Evolutionary conservation across 2,113 vertebrate genomes (phyloP).

Genomic region (Craseonycteris thonglongyai): DNA sequence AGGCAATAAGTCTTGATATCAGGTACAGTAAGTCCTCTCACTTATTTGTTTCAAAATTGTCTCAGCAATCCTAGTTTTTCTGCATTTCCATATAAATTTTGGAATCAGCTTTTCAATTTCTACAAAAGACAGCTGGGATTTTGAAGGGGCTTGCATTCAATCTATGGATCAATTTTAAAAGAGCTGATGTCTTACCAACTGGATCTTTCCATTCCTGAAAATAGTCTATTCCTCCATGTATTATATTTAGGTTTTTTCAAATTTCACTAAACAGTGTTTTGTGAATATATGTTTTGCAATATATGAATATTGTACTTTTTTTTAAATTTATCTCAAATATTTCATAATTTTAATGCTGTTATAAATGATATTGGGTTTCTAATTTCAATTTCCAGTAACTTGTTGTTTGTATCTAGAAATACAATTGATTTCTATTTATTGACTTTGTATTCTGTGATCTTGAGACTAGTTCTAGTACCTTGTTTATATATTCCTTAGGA

Average conservation of each 20-base stretch:
- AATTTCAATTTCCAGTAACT: not conserved
- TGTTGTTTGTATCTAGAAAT: not conserved
- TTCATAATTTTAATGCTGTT: not conserved
- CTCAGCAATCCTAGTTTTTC: not conserved
- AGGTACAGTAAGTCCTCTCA: not conserved
- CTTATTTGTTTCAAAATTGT: not conserved
- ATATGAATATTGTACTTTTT: not conserved
- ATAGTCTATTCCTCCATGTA: not conserved
- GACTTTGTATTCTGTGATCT: not conserved
- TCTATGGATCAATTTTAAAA: not conserved
- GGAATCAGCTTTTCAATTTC: not conserved
- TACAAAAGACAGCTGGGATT: not conserved
- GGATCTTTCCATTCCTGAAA: not conserved
- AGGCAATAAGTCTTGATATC: not conserved
- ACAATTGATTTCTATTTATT: not conserved
- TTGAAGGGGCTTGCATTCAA: not conserved
- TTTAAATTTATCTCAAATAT: not conserved
- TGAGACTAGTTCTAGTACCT: not conserved
- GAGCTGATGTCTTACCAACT: too few species aligned
- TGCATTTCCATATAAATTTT: not conserved
- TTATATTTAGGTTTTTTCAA: not conserved
- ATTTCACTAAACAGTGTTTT: not conserved
- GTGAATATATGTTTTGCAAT: not conserved
- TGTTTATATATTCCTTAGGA: not conserved
- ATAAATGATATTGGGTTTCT: not conserved